Evolutionary conservation across 2,888 invertebrate genomes (phyloP), one percentile per base, ranked within the genome.

Genomic region (Aspidiotus rigidus): DNA sequence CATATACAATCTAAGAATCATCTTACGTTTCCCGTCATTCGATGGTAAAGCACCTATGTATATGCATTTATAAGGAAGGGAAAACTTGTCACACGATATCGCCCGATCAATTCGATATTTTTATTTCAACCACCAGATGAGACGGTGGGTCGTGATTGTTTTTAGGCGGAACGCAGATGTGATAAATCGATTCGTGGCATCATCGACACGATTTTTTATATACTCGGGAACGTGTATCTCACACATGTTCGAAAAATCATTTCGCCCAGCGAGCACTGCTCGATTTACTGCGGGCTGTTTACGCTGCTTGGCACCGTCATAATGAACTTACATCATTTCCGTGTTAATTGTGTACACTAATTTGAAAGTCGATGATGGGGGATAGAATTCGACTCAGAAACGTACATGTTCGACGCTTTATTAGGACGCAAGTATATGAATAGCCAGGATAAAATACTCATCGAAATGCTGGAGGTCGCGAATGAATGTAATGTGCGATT

Each of bases 261-360:
- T 49, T n/a, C 49, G 11, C 49, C n/a, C 49, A 6, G 28, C 28
- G 28, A 28, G 28, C 49, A 11, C n/a, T 49, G 49, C 49, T 49
- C 49, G 49, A n/a, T 49, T 49, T 49, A 49, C 49, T 49, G 49
- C 49, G 49, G 49, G 49, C 49, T 49, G 49, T 49, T 49, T 49
- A 49, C 49, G 28, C 49, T 49, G 10, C 49, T 49, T 6, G 11
- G 49, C n/a, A 49, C 49, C 49, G n/a, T 6, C 49, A 49, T 49
- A 11, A 13, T 13, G 49, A 49, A n/a, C 49, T 49, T 49, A 49
- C 49, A 11, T 49, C 49, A n/a, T 49, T 49, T 49, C 49, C 49
- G 49, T 49, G 49, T 49, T 49, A 49, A 11, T n/a, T n/a, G 49
- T n/a, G 49, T 49, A 49, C 49, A 49, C 10, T 13, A 49, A n/a